These are phyloP conservation scores for Camptogramma bilineatum DNA, from an alignment of 2,888 invertebrate species.

Conservation along the genomic window DNA sequence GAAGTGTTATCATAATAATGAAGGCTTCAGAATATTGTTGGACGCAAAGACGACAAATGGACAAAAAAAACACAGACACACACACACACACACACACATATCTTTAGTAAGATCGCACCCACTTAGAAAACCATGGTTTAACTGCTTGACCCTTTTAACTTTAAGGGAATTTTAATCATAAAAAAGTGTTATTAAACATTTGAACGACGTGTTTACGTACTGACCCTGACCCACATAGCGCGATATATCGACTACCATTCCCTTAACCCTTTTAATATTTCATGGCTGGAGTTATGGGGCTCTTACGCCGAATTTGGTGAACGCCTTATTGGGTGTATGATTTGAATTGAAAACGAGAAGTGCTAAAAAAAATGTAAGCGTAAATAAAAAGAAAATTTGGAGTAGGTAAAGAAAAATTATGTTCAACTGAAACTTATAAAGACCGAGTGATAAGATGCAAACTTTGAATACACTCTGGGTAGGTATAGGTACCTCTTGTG, in stretches of 20 bases:
- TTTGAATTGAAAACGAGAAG: constrained; percentile 9
- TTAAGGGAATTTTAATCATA: constrained; percentile 16
- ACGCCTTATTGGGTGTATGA: constrained; percentile 7
- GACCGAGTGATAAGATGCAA: too few relatives aligned
- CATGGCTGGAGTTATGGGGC: constrained; percentile 11
- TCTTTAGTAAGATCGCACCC: too few relatives aligned
- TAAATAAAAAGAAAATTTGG: background rate
- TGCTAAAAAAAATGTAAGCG: background rate
- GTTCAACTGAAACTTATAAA: too few relatives aligned
- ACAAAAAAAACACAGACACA: too few relatives aligned
- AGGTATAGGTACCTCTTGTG: too few relatives aligned
- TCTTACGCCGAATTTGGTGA: constrained; percentile 20
- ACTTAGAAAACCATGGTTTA: too few relatives aligned
- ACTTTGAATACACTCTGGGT: too few relatives aligned
- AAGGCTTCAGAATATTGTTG: too few relatives aligned
- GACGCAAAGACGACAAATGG: too few relatives aligned
- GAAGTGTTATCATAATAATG: too few relatives aligned
- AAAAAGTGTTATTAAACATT: constrained; percentile 14
- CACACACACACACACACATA: too few relatives aligned
- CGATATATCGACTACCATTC: constrained; percentile 17
- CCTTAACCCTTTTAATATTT: constrained; percentile 20
- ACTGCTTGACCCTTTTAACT: background rate
- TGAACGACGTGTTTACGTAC: constrained; percentile 31
- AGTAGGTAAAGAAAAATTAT: background rate
- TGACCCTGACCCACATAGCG: constrained; percentile 28